These are phyloP conservation scores for Enteromius paludinosus DNA, from an alignment of 2,797 vertebrate genomes.

Conservation along the genomic window DNA sequence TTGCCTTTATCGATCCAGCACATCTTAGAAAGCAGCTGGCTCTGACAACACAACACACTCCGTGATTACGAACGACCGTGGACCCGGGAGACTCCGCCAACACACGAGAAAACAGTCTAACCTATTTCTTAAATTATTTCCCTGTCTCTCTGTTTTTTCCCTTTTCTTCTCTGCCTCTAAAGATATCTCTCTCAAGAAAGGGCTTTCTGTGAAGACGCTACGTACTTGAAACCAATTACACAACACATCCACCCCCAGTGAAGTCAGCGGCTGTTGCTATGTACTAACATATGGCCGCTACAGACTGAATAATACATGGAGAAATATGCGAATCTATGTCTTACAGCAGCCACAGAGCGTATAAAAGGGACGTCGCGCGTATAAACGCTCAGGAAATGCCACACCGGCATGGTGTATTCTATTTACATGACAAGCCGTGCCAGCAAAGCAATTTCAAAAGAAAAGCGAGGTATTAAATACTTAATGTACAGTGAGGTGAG, in stretches of 20 bases:
- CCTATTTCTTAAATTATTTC: conserved; percentile 43
- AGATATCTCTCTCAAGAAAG: conserved; percentile 73
- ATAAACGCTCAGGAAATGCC: conserved; percentile 80
- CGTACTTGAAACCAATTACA: conserved; percentile 85
- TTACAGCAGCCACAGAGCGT: conserved; percentile 46
- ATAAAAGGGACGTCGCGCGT: conserved; percentile 74
- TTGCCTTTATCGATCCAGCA: conserved; percentile 73
- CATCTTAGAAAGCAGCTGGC: conserved; percentile 75
- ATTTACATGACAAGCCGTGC: conserved; percentile 81
- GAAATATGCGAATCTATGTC: conserved; percentile 71
- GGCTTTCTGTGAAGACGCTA: conserved; percentile 74
- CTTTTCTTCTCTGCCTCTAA: conserved; percentile 54
- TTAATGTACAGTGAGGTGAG: conserved; percentile 80
- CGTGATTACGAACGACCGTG: conserved; percentile 73
- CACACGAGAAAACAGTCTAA: conserved; percentile 69
- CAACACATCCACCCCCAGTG: conserved; percentile 74
- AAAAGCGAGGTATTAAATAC: conserved; percentile 77
- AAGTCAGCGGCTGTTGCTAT: conserved; percentile 60
- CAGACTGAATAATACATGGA: conserved; percentile 81
- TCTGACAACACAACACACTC: conserved; percentile 76
- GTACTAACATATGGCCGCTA: conserved; percentile 79
- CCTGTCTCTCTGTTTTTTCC: not conserved
- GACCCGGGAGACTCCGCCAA: conserved; percentile 65
- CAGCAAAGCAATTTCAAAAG: conserved; percentile 79
- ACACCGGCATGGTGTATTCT: conserved; percentile 79